Evolutionary conservation across 1,140 invertebrate genomes (phyloP).

Genomic region (Orchesella cincta): DNA sequence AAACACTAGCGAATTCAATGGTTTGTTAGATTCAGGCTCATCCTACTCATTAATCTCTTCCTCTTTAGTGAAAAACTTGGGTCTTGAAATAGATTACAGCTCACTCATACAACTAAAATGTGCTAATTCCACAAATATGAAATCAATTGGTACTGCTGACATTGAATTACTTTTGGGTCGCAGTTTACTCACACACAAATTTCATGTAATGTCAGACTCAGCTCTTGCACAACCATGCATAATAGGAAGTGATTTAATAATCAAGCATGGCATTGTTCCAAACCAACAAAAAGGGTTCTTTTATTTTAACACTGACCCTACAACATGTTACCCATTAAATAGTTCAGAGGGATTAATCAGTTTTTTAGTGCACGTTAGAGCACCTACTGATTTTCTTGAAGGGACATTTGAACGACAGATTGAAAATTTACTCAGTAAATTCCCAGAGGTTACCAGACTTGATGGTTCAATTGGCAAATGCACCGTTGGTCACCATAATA

Average conservation of each 20-base stretch:
- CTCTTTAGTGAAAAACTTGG: background rate
- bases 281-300: background rate
- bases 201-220: background rate
- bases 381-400: background rate
- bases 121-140: background rate
- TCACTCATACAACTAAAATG: background rate
- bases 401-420: background rate
- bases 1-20: background rate
- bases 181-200: background rate
- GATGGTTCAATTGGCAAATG: background rate
- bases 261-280: background rate
- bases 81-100: background rate
- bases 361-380: background rate
- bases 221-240: background rate
- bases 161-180: background rate
- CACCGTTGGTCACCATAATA: background rate
- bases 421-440: background rate
- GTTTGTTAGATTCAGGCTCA: background rate
- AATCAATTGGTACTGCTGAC: background rate
- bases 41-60: background rate
- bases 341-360: background rate
- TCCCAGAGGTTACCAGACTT: background rate
- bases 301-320: conserved; percentile 5
- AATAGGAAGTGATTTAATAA: background rate
- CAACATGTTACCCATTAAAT: background rate